Evolutionary conservation across 2,113 vertebrate genomes (phyloP).

Genomic region (Saguinus midas): DNA sequence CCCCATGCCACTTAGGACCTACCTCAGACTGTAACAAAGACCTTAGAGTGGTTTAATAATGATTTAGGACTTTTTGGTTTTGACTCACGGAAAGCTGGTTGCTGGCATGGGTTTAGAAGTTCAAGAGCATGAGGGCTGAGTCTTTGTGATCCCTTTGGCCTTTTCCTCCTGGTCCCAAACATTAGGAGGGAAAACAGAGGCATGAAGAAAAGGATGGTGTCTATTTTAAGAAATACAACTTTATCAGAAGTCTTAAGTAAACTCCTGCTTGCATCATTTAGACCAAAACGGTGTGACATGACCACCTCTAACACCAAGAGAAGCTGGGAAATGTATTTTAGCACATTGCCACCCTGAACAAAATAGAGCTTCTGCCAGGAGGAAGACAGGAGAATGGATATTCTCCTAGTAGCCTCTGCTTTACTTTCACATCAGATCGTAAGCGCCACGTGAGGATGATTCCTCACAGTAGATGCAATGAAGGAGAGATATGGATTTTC

Average conservation of each 20-base stretch:
- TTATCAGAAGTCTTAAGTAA: background rate
- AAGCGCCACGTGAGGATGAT: background rate
- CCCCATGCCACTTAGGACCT: background rate
- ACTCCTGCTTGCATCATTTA: background rate
- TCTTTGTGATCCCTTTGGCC: background rate
- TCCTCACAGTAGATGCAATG: background rate
- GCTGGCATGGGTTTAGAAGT: background rate
- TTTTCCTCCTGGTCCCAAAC: background rate
- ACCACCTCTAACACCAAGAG: background rate
- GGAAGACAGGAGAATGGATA: background rate
- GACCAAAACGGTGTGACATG: background rate
- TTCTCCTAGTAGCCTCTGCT: background rate
- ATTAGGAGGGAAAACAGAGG: background rate
- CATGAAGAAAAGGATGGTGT: background rate
- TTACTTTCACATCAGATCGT: background rate
- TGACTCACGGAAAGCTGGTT: background rate
- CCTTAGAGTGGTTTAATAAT: background rate
- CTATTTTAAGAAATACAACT: background rate
- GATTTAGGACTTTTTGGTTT: background rate
- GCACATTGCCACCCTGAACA: background rate
- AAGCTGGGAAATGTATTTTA: background rate
- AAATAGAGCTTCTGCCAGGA: background rate
- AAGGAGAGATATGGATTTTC: background rate
- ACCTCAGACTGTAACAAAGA: background rate
- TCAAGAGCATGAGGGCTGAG: background rate